Evolutionary conservation across 1,140 invertebrate species (phyloP).

Genomic region (Pteromalus puparum): DNA sequence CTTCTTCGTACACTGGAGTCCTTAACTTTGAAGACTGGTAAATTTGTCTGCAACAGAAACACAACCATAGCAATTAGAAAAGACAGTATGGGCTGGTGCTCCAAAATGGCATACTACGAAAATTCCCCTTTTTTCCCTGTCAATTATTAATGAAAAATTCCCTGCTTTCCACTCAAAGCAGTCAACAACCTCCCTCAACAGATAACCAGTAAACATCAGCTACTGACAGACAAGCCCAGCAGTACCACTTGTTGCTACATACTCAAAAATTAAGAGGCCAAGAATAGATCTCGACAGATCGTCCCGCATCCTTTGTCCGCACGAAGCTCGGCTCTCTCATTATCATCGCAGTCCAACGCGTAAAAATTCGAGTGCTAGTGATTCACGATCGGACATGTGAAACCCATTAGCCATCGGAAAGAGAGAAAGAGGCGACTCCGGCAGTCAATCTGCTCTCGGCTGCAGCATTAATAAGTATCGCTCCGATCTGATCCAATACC

Average conservation of each 20-base stretch:
- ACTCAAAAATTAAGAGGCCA: conserved; percentile 6
- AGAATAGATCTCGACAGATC: neutral
- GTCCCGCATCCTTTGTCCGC: neutral
- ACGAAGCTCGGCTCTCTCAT: neutral
- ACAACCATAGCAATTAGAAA: neutral
- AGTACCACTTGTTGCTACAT: conserved; percentile 42
- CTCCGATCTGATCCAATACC: conserved; percentile 33
- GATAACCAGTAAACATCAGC: too few relatives aligned
- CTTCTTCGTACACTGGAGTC: conserved; percentile 97
- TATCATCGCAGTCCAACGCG: neutral
- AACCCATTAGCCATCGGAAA: neutral
- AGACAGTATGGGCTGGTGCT: neutral
- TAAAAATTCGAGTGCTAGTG: neutral
- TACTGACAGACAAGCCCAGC: neutral
- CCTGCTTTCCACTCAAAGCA: too few relatives aligned
- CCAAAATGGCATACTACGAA: neutral
- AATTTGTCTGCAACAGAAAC: conserved; percentile 90
- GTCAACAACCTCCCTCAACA: too few relatives aligned
- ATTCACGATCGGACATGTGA: neutral
- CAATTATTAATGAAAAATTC: too few relatives aligned
- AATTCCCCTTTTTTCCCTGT: too few relatives aligned
- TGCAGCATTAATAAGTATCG: neutral
- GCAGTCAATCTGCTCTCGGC: neutral
- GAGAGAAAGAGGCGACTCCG: neutral
- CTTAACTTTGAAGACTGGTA: conserved; percentile 99